Evolutionary conservation across 2,888 invertebrate genomes (phyloP), one percentile per base, ranked within the genome.

Genomic region (Loripinus fragilis): DNA sequence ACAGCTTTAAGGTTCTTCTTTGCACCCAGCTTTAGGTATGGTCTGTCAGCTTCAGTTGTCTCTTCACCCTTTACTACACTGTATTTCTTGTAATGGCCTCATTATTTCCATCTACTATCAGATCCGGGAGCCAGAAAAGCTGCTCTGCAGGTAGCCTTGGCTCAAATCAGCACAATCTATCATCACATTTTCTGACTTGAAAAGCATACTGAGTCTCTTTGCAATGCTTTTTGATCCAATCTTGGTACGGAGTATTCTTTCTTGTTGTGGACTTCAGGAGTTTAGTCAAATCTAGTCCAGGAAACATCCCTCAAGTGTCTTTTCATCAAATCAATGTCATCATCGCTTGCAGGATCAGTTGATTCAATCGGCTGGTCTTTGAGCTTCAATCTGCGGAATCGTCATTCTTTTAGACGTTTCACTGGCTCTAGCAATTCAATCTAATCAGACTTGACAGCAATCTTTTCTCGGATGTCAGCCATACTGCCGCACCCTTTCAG

Each of bases 261-360:
- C n/a, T 41, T 8, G 72, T 77, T 45, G 55, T 67, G 8, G 28
- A 67, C 28, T 77, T 77, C 60, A 55, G 60, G 12, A 77, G 60
- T 72, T 72, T 77, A 17, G n/a, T 25, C 10, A 35, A 38, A 50
- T 67, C 68, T 33, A 75, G 33, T n/a, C 48, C 41, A 65, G 79
- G 72, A 65, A 79, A 79, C 50, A 25, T 71, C 64, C n/a, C 64
- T 42, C n/a, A 72, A 50, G 55, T 71, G 74, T 25, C 68, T 35
- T 35, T 45, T 68, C 20, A 75, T 35, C 25, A 38, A 12, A 38
- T 38, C 38, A 8, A n/a, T 38, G 7, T 38, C 38, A 5, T 38
- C 38, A 38, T 38, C 12, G 12, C 38, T 38, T 38, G 38, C 38
- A 8, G 38, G 38, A 12, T 38, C 38, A 38, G 12, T 38, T 38